Evolutionary conservation across 2,113 vertebrate genomes (phyloP).

Genomic region (Ctenodactylus gundi): DNA sequence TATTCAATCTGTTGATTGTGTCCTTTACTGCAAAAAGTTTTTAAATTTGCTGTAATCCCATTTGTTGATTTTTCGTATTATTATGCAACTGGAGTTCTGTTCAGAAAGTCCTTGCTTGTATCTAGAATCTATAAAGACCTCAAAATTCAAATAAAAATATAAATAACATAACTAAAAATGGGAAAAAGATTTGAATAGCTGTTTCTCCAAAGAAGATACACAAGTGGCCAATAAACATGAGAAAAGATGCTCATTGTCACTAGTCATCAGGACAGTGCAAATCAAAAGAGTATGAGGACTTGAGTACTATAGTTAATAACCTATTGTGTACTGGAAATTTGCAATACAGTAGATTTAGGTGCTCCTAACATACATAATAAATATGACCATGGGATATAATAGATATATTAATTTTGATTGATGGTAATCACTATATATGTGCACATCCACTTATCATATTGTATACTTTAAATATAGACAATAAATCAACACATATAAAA

Average conservation of each 20-base stretch:
- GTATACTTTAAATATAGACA: background rate
- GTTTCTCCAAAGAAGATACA: background rate
- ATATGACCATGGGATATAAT: background rate
- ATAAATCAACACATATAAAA: background rate
- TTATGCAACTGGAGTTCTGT: too few relatives aligned
- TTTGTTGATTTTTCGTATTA: too few relatives aligned
- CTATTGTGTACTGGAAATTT: background rate
- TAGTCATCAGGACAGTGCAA: background rate
- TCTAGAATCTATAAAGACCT: constrained; percentile 7
- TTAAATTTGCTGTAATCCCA: too few relatives aligned
- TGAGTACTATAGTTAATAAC: background rate
- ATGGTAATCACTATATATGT: background rate
- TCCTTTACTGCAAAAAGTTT: too few relatives aligned
- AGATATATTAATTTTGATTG: background rate
- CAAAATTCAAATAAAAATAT: background rate
- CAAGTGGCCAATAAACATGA: background rate
- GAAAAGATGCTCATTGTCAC: background rate
- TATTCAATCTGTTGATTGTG: too few relatives aligned
- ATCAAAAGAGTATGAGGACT: background rate
- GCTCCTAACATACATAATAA: background rate
- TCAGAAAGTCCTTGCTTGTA: too few relatives aligned
- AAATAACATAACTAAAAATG: constrained; percentile 29
- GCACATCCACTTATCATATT: background rate
- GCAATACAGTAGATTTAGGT: background rate
- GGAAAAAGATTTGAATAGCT: background rate